phyloP scores from a whole-genome alignment of 2,113 vertebrate genomes.

The Lycocorax pyrrhopterus region DNA sequence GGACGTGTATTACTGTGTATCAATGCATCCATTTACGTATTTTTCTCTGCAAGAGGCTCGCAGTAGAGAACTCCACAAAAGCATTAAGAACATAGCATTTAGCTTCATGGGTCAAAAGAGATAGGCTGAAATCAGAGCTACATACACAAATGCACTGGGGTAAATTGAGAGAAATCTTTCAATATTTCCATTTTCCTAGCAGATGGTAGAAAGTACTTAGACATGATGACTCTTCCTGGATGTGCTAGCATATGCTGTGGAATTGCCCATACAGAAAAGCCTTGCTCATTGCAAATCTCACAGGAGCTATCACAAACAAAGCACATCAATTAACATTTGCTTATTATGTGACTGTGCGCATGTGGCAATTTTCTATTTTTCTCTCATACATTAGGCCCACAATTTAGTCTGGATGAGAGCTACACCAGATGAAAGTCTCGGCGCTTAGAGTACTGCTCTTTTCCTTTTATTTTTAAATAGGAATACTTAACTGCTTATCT shows the following conservation, averaged over 20 bases:
- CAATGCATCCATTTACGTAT: not conserved
- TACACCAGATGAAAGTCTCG: conserved; percentile 2
- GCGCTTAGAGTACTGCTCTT: not conserved
- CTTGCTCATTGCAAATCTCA: conserved; percentile 66
- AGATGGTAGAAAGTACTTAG: conserved; percentile 71
- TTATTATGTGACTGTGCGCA: conserved; percentile 53
- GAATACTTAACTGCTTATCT: not conserved
- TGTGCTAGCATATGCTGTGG: conserved; percentile 67
- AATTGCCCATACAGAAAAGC: conserved; percentile 61
- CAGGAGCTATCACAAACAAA: conserved; percentile 69
- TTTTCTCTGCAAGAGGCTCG: not conserved
- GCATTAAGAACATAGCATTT: not conserved
- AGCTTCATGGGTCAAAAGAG: conserved; percentile 6
- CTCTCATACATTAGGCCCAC: conserved; percentile 15
- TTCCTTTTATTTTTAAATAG: conserved; percentile 48
- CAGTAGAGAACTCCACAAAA: not conserved
- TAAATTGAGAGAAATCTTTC: conserved; percentile 8
- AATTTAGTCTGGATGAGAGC: conserved; percentile 41
- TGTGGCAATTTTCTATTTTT: conserved; percentile 52
- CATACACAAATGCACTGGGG: not conserved
- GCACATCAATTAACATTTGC: conserved; percentile 68
- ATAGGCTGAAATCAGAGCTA: not conserved
- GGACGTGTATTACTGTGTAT: not conserved
- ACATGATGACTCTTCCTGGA: conserved; percentile 59
- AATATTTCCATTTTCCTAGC: conserved; percentile 57